Percentiles rank a stretch among this genome's conserved stretches.
Conservation (phyloP, 2,797 vertebrate species). For the Alcedo quadribrachys region DNA sequence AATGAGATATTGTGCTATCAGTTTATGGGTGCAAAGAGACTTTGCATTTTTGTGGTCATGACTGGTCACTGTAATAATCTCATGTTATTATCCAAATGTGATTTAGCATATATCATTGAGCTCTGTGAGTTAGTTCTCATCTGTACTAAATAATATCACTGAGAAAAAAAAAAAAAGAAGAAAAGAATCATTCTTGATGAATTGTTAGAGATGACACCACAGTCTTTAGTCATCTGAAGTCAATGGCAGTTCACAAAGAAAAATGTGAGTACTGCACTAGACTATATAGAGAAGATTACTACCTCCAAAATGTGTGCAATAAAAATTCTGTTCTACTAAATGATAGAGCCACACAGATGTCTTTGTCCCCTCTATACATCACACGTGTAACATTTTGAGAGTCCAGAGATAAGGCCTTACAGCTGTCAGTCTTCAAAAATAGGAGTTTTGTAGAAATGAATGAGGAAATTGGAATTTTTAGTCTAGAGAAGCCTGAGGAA, state of each 20-base stretch:
- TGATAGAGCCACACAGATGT: not conserved
- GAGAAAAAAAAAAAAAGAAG: not conserved
- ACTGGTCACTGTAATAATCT: not conserved
- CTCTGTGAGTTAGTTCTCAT: not conserved
- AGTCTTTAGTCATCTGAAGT: not conserved
- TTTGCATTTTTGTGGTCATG: not conserved
- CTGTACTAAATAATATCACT: not conserved
- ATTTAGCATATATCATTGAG: not conserved
- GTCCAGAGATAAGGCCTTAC: not conserved
- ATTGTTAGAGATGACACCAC: not conserved
- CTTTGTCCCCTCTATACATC: not conserved
- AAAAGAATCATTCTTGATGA: not conserved
- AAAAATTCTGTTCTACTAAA: not conserved
- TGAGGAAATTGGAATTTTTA: not conserved
- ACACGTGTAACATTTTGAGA: not conserved
- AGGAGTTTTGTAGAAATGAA: not conserved
- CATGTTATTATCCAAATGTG: not conserved
- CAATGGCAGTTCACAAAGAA: not conserved
- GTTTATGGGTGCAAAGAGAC: not conserved
- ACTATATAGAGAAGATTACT: not conserved
- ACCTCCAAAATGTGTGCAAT: not conserved
- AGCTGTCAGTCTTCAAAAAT: not conserved
- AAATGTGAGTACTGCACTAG: not conserved
- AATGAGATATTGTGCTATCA: not conserved
- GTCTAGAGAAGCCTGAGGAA: not conserved